phyloP scores from a whole-genome alignment of 2,113 vertebrate genomes.

The Takifugu bimaculatus region DNA sequence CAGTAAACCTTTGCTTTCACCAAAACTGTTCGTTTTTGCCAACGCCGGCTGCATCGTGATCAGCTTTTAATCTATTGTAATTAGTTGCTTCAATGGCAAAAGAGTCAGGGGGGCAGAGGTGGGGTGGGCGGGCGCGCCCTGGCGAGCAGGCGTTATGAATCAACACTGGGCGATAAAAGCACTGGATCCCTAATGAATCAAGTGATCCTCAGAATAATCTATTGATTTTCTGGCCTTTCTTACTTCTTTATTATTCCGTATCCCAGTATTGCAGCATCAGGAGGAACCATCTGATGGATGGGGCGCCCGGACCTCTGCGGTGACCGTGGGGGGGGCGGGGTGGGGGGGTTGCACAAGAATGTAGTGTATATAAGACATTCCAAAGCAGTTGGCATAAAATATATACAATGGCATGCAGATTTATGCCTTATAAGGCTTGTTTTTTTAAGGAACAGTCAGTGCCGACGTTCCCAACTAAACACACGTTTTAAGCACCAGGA shows the following conservation, averaged over 20 bases:
- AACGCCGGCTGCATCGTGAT: conserved; percentile 71
- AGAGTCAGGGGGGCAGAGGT: conserved; percentile 71
- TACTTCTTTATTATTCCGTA: conserved; percentile 81
- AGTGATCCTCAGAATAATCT: conserved; percentile 82
- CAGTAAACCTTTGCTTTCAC: conserved; percentile 50
- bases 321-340: conserved; percentile 44
- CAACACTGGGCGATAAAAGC: conserved; percentile 76
- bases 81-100: conserved; percentile 69
- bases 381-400: conserved; percentile 24
- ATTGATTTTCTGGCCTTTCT: conserved; percentile 80
- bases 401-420: conserved; percentile 16
- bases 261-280: conserved; percentile 80
- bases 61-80: conserved; percentile 78
- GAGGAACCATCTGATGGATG: conserved; percentile 75
- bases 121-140: conserved; percentile 63
- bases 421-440: conserved; percentile 5
- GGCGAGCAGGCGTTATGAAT: conserved; percentile 75
- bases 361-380: conserved; percentile 31
- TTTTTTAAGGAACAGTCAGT: conserved; percentile 8
- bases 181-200: conserved; percentile 81
- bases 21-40: conserved; percentile 62
- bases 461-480: conserved; percentile 5
- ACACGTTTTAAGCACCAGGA: neutral
- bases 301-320: conserved; percentile 57
- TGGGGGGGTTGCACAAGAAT: conserved; percentile 11